A percentile compares a stretch with the other conserved stretches of the same genome.
Conservation (phyloP, 2,797 vertebrate genomes). For the Pangasius djambal region DNA sequence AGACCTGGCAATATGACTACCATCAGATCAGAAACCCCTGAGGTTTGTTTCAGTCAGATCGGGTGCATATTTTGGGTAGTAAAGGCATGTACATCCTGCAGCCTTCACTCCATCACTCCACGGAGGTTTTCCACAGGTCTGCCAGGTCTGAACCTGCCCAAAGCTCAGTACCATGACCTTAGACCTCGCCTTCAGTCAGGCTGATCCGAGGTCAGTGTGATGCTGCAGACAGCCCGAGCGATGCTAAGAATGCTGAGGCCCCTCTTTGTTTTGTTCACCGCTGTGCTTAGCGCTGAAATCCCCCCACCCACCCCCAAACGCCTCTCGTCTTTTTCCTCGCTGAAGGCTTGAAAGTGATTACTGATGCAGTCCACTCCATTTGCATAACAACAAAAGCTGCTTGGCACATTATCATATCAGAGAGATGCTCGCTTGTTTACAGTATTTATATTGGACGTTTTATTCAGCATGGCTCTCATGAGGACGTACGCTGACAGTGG, state of each 20-base stretch:
- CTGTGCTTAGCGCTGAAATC: neutral
- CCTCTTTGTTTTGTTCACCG: slow-evolving; percentile 33
- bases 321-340: slow-evolving; percentile 54
- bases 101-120: slow-evolving; percentile 30
- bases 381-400: slow-evolving; percentile 79
- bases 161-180: slow-evolving; percentile 33
- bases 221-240: slow-evolving; percentile 21
- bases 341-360: slow-evolving; percentile 78
- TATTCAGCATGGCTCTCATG: slow-evolving; percentile 66
- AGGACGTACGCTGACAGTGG: slow-evolving; percentile 60
- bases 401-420: slow-evolving; percentile 78
- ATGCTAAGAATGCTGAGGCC: slow-evolving; percentile 34
- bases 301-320: neutral
- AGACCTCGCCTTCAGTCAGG: slow-evolving; percentile 23
- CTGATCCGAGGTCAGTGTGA: slow-evolving; percentile 36
- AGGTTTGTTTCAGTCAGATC: neutral
- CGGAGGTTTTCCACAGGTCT: slow-evolving; percentile 23
- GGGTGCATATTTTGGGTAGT: slow-evolving; percentile 12
- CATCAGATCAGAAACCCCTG: neutral
- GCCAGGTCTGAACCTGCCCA: slow-evolving; percentile 14
- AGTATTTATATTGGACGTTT: slow-evolving; percentile 70
- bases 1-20: neutral
- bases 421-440: slow-evolving; percentile 76
- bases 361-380: slow-evolving; percentile 76
- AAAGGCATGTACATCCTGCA: slow-evolving; percentile 17